Evolutionary conservation across 2,888 invertebrate genomes (phyloP).

Genomic region (Protodeltote pygarga): DNA sequence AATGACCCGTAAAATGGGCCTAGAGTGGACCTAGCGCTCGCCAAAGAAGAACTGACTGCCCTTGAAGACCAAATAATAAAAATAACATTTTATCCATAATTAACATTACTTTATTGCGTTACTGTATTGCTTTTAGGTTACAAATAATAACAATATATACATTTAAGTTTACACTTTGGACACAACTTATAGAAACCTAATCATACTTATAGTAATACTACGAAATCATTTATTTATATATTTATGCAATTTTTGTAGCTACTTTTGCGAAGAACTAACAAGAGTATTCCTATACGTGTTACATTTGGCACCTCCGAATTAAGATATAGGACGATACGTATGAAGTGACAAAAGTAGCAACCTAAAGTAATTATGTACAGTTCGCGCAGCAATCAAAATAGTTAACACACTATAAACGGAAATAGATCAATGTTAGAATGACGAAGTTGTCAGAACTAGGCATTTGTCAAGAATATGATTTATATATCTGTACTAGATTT

Average conservation of each 20-base stretch:
- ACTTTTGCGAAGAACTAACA: conserved; percentile 25
- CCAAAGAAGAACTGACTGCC: no score
- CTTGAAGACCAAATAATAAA: background rate
- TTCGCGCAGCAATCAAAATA: conserved; percentile 70
- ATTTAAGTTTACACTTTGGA: conserved; percentile 21
- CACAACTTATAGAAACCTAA: background rate
- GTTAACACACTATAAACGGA: conserved; percentile 59
- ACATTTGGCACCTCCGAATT: conserved; percentile 53
- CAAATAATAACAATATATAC: conserved; percentile 14
- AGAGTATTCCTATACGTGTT: conserved; percentile 28
- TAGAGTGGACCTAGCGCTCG: no score
- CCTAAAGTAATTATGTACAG: conserved; percentile 66
- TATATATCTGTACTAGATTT: no score
- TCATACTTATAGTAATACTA: background rate
- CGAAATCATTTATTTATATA: background rate
- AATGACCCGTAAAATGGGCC: no score
- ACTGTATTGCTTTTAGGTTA: conserved; percentile 29
- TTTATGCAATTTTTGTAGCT: no score
- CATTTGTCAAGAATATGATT: no score
- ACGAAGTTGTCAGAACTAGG: conserved; percentile 8
- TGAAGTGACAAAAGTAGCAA: conserved; percentile 68
- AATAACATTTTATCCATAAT: conserved; percentile 2
- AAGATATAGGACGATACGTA: conserved; percentile 52
- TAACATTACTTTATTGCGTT: conserved; percentile 31
- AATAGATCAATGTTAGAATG: conserved; percentile 36